phyloP scores from a whole-genome alignment of 2,888 invertebrate species.

The Ephialtes manifestator region DNA sequence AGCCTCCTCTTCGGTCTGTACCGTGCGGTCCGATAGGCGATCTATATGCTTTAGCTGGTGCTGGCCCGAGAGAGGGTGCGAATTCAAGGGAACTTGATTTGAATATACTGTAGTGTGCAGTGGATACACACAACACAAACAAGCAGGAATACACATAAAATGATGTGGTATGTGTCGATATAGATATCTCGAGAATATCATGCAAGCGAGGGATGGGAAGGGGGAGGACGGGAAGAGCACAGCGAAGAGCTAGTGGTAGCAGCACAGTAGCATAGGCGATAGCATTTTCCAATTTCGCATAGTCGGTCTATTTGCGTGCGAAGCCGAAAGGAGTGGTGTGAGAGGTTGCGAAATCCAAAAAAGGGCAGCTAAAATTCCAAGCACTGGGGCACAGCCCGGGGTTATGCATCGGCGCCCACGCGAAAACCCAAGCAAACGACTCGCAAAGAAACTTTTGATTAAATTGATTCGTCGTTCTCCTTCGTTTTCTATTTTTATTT shows the following conservation, averaged over 20 bases:
- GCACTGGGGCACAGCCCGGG: not conserved
- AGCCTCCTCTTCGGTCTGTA: slow-evolving; percentile 16
- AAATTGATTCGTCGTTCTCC: slow-evolving; percentile 47
- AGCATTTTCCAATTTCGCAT: slow-evolving; percentile 55
- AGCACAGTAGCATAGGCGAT: slow-evolving; percentile 32
- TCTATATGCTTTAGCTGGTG: slow-evolving; percentile 19
- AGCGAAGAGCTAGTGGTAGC: slow-evolving; percentile 1
- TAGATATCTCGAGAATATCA: slow-evolving; percentile 45
- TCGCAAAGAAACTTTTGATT: slow-evolving; percentile 61
- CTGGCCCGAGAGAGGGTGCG: slow-evolving; percentile 27
- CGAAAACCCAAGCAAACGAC: slow-evolving; percentile 12
- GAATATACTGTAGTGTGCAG: slow-evolving; percentile 48
- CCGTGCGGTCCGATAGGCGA: slow-evolving; percentile 6
- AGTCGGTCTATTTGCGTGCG: slow-evolving; percentile 57
- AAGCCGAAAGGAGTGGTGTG: slow-evolving; percentile 20
- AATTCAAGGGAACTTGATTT: slow-evolving; percentile 56
- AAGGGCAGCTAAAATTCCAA: slow-evolving; percentile 20
- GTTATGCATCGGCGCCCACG: slow-evolving; percentile 41
- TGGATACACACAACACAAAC: not conserved
- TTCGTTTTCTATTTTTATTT: not conserved
- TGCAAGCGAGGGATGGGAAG: not conserved
- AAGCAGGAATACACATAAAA: not conserved
- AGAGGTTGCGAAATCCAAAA: slow-evolving; percentile 11
- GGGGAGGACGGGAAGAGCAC: not conserved
- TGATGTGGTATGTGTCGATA: not conserved